Evolutionary conservation across 2,113 vertebrate species (phyloP).

Genomic region (Otus sunia): DNA sequence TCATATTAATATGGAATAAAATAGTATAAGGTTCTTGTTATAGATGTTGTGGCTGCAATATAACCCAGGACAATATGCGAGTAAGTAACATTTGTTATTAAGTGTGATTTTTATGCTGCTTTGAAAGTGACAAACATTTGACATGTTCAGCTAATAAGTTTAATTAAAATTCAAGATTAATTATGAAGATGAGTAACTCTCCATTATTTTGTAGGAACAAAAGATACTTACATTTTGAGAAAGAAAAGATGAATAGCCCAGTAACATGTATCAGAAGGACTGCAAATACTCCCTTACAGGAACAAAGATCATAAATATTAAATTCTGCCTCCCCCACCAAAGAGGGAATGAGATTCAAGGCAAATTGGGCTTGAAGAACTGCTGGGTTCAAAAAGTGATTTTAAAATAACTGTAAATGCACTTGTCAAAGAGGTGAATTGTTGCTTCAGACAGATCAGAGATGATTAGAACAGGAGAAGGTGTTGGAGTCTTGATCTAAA

Average conservation of each 20-base stretch:
- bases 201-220: constrained; percentile 50
- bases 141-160: constrained; percentile 45
- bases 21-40: constrained; percentile 6
- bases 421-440: not conserved
- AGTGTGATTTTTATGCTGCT: constrained; percentile 24
- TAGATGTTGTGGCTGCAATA: not conserved
- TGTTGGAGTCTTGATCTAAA: not conserved
- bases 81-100: constrained; percentile 8
- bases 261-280: constrained; percentile 37
- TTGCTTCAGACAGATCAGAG: constrained; percentile 8
- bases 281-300: constrained; percentile 20
- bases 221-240: constrained; percentile 20
- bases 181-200: constrained; percentile 54
- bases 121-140: constrained; percentile 50
- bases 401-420: not conserved
- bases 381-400: constrained; percentile 24
- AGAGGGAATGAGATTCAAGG: not conserved
- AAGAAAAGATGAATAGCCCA: constrained; percentile 47
- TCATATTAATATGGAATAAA: not conserved
- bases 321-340: constrained; percentile 23
- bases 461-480: not conserved
- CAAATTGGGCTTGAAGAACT: constrained; percentile 25
- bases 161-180: constrained; percentile 66
- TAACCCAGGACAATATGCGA: constrained; percentile 3
- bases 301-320: constrained; percentile 36